Base-by-base conservation (phyloP, 2,113 vertebrate genomes). In the Cephalopterus ornatus region DNA sequence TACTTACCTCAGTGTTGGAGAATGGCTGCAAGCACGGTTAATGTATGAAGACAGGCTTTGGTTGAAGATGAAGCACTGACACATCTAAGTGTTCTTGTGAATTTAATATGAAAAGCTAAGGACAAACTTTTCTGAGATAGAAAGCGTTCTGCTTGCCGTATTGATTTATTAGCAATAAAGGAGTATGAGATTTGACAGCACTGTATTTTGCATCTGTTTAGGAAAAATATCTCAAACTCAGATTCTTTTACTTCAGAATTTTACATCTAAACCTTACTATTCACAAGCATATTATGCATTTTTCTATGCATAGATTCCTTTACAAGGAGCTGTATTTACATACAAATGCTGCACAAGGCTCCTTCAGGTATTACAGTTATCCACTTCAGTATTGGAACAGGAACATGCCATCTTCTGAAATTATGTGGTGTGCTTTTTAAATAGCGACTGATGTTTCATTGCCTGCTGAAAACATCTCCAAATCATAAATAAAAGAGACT, bases 401-500 rank as follows among this genome's bases (percentile, higher is more conserved):
- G 71, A 90, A 80, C 33, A 41, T 56, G 27, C 33, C 74, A 56
- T 74, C 90, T 94, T 80, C 90, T 88, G 93, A 47, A 93, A 80
- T 93, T 88, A 90, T 18, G 59, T 73, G 42, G 55, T 56, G 74
- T 41, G 12, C 83, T 76, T 95, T 94, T 93, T 10, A 92, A 93
- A 92, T 78, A 84, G 76, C 0, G 1, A 65, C 76, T 88, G 86
- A 78, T 91, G 91, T 42, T 96, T 93, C 79, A 67, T 49, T 90
- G 79, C 44, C 92, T 92, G 68, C 82, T 88, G 82, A 56, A 95
- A 92, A 81, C 75, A 71, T 96, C 79, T 74, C 90, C 82, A 88
- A 56, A 86, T 85, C 93, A 91, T 82, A 94, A 96, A 94, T 83
- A 80, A 35, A 50, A 89, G 85, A 86, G 83, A 21, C 52, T 92